Evolutionary conservation across 2,888 invertebrate species (phyloP).

Genomic region (Alloscopus bannaensis): DNA sequence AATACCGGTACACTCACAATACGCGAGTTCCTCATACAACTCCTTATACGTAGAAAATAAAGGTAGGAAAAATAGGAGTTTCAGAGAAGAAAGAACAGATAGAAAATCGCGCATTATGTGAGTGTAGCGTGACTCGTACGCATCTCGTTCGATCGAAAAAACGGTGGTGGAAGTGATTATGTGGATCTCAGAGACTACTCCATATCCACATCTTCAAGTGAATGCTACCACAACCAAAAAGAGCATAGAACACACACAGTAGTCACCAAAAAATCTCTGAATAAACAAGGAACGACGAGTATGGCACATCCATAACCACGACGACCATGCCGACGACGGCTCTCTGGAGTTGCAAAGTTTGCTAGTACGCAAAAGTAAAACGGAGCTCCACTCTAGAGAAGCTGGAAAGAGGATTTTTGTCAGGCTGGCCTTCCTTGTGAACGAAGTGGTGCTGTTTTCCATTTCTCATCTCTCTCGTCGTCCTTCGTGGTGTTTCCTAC

Average conservation of each 20-base stretch:
- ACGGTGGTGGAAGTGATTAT: conserved; percentile 3
- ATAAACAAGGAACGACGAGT: no score
- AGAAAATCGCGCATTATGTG: background rate
- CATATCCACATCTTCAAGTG: background rate
- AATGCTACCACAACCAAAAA: background rate
- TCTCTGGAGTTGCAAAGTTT: no score
- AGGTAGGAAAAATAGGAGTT: background rate
- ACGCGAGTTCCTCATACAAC: conserved; percentile 10
- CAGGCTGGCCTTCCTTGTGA: conserved; percentile 7
- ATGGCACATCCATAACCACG: no score
- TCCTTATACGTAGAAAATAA: background rate
- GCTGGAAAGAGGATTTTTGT: conserved; percentile 8
- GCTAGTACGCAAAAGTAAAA: no score
- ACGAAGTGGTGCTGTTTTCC: background rate
- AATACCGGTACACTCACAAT: conserved; percentile 50
- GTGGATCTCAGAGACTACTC: background rate
- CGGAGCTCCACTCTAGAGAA: no score
- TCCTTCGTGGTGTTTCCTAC: background rate
- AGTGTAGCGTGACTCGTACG: conserved; percentile 8
- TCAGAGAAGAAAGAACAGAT: no score
- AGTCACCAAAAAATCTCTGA: no score
- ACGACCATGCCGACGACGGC: no score
- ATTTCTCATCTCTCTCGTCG: conserved; percentile 5
- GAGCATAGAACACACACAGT: no score
- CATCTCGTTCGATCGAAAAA: conserved; percentile 39